These are phyloP conservation scores for Varanus salvator DNA, from an alignment of 2,113 vertebrate species.

Conservation along the genomic window DNA sequence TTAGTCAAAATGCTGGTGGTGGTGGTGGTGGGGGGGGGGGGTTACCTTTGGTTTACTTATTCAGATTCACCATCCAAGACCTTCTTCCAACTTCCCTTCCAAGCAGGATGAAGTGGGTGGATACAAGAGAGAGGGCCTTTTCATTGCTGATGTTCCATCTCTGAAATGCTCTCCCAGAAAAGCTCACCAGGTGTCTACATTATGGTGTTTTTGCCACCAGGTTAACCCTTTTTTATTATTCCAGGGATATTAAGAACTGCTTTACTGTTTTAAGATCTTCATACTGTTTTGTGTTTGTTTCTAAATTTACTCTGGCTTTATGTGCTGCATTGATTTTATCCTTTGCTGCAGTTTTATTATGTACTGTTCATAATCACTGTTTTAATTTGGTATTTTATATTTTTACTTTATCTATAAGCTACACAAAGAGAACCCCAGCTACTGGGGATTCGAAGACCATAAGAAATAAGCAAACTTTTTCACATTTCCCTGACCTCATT, in stretches of 20 bases:
- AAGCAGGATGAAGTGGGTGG: not conserved
- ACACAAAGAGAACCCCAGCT: not conserved
- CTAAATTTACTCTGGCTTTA: too few species aligned
- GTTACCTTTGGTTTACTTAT: too few species aligned
- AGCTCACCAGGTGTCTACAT: too few species aligned
- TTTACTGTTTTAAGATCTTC: too few species aligned
- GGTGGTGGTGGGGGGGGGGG: too few species aligned
- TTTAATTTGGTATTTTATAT: not conserved
- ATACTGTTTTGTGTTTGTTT: too few species aligned
- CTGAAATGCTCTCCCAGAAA: not conserved
- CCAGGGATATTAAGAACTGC: too few species aligned
- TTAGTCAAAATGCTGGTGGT: not conserved
- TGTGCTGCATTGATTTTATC: too few species aligned
- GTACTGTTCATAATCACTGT: not conserved
- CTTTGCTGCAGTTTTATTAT: too few species aligned
- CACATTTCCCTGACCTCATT: slow-evolving; percentile 35
- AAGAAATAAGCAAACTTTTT: slow-evolving; percentile 12
- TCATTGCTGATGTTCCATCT: not conserved
- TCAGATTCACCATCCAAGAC: too few species aligned
- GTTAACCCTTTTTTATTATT: not conserved
- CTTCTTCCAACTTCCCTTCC: not conserved
- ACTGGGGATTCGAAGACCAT: not conserved
- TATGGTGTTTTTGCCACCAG: not conserved
- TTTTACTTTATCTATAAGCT: not conserved
- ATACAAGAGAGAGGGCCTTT: not conserved